These are phyloP conservation scores for Thamnaconus septentrionalis DNA, from an alignment of 2,113 vertebrate genomes.

Conservation along the genomic window DNA sequence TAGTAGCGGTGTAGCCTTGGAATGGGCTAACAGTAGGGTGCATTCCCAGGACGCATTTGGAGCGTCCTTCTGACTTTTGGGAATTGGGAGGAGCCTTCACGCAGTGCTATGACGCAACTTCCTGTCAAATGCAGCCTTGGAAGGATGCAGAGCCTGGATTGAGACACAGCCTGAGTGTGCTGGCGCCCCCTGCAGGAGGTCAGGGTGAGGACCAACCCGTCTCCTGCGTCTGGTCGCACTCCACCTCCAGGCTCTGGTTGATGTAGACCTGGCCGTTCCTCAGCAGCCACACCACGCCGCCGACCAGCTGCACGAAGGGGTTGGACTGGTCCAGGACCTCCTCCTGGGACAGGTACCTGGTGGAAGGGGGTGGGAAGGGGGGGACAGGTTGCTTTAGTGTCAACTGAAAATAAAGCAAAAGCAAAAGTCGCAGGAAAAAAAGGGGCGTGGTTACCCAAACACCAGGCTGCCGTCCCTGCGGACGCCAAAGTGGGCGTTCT, in stretches of 20 bases:
- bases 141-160: too few relatives aligned
- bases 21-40: too few relatives aligned
- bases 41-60: too few relatives aligned
- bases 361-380: background rate
- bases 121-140: too few relatives aligned
- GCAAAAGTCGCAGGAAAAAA: background rate
- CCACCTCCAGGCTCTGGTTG: conserved; percentile 78
- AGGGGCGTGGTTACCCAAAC: conserved; percentile 84
- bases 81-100: too few relatives aligned
- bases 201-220: conserved; percentile 76
- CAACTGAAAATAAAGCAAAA: background rate
- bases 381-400: background rate
- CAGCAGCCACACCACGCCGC: conserved; percentile 92
- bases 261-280: conserved; percentile 85
- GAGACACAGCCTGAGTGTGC: too few relatives aligned
- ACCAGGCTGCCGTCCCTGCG: conserved; percentile 88
- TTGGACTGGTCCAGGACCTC: conserved; percentile 84
- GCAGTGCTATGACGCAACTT: too few relatives aligned
- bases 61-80: too few relatives aligned
- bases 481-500: conserved; percentile 96
- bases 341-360: conserved; percentile 90
- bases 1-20: too few relatives aligned
- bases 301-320: conserved; percentile 91
- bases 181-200: background rate
- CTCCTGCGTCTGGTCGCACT: conserved; percentile 83